Conservation (phyloP, 1,140 invertebrate species). For the Brachionus plicatilis region DNA sequence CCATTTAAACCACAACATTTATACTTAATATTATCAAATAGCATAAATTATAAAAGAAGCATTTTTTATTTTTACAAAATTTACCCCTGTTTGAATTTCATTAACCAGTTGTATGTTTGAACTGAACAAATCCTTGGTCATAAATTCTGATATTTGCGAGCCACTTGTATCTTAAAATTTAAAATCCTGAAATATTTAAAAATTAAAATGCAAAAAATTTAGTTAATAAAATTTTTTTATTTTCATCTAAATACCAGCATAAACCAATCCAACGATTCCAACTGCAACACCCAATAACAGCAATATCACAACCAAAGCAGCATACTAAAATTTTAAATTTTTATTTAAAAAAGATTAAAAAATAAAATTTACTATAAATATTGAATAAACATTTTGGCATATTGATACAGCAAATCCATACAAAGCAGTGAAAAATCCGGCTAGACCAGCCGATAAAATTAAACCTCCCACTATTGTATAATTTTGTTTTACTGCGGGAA, state of each 20-base stretch:
- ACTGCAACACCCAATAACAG: neutral
- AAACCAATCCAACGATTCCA: neutral
- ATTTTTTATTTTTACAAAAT: neutral
- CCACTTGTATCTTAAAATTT: neutral
- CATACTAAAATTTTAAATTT: neutral
- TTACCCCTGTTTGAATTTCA: neutral
- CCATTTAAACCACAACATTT: conserved; percentile 15
- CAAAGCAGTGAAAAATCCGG: neutral
- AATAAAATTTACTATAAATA: neutral
- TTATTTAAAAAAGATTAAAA: neutral
- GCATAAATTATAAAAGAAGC: too few relatives aligned
- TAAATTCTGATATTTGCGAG: neutral
- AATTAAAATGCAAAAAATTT: too few relatives aligned
- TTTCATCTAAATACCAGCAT: neutral
- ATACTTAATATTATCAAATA: neutral
- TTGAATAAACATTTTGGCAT: neutral
- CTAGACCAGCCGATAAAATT: neutral
- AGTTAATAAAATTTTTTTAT: neutral
- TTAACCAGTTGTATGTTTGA: neutral
- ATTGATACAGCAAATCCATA: neutral
- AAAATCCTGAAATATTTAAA: neutral
- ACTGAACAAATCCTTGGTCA: neutral
- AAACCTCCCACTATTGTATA: neutral
- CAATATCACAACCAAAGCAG: neutral
- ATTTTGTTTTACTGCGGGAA: neutral